phyloP scores from a whole-genome alignment of 2,888 invertebrate species.

The Scaptomyza polygonia region DNA sequence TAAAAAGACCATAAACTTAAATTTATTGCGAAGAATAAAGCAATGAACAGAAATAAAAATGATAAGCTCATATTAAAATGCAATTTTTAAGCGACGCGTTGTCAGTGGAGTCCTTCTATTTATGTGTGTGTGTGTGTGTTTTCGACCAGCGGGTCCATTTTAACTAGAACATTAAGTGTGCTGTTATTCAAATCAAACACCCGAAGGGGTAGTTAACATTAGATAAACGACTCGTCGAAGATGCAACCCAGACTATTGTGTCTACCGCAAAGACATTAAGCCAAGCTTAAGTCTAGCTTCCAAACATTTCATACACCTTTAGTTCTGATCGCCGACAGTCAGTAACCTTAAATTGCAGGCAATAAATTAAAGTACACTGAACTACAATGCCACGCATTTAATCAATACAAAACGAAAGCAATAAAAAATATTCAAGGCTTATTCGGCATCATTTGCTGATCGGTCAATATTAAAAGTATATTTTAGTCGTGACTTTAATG shows the following conservation, averaged over 20 bases:
- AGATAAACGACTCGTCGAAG: conserved; percentile 70
- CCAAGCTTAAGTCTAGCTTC: background rate
- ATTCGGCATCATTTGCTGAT: no score
- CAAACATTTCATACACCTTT: background rate
- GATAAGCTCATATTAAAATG: no score
- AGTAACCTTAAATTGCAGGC: conserved; percentile 48
- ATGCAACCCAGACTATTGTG: conserved; percentile 48
- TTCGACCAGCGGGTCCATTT: conserved; percentile 35
- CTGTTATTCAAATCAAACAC: conserved; percentile 68
- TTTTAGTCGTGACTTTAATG: no score
- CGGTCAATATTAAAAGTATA: no score
- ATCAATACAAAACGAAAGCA: no score
- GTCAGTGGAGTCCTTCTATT: conserved; percentile 11
- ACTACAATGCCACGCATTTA: conserved; percentile 12
- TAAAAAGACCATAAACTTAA: no score
- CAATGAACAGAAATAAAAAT: no score
- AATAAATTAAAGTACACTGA: conserved; percentile 57
- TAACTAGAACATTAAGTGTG: conserved; percentile 43
- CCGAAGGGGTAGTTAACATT: conserved; percentile 75
- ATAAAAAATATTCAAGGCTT: no score
- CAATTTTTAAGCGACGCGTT: background rate
- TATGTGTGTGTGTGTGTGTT: conserved; percentile 1
- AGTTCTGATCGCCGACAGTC: conserved; percentile 38
- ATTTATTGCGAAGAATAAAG: no score
- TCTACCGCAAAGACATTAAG: conserved; percentile 14